Base-by-base conservation (phyloP, 2,888 invertebrate species). In the Cistogaster globosa region DNA sequence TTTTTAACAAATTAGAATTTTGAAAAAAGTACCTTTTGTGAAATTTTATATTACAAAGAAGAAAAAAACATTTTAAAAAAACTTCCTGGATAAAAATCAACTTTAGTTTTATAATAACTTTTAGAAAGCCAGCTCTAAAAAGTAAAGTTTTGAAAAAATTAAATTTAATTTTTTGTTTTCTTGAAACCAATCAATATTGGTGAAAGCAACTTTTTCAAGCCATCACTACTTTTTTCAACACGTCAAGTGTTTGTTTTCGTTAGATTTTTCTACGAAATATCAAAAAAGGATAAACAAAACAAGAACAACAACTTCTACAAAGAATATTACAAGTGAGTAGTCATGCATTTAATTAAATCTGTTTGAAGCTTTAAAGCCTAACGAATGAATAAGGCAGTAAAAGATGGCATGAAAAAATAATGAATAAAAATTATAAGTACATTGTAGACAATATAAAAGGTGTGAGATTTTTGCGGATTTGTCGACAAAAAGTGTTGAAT, bases 281-380 rank as follows among this genome's bases (percentile, higher is more conserved):
- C 14, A n/a, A 65, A 71, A 69, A 63, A 83, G 65, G 58, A 78
- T 69, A 69, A 32, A 53, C 4, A 62, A 14, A 55, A 42, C 32
- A 20, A 67, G 48, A 53, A 53, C 26, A 20, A 67, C 57, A 53
- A 53, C 18, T 18, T n/a, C 45, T 3, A 69, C 32, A 63, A 51
- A 65, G 45, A 55, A 36, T 51, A 55, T 74, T 74, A 67, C 65
- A 58, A 80, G 80, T 69, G 69, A 71, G 80, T 77, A 71, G 71
- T 82, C 82, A 76, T 71, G 82, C 76, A 82, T 82, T 63, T 76
- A 76, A 76, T 76, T 82, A 82, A 76, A 82, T 82, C 63, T 65
- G 45, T 74, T 80, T 80, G 65, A 67, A 80, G 67, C 84, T 84
- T 84, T 14, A 74, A 67, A 77, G 72, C 68, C 68, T 81, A 81